Conservation (phyloP, 35 echinoderm and acorn worm genomes). For the Ophiothrix spiculata region DNA sequence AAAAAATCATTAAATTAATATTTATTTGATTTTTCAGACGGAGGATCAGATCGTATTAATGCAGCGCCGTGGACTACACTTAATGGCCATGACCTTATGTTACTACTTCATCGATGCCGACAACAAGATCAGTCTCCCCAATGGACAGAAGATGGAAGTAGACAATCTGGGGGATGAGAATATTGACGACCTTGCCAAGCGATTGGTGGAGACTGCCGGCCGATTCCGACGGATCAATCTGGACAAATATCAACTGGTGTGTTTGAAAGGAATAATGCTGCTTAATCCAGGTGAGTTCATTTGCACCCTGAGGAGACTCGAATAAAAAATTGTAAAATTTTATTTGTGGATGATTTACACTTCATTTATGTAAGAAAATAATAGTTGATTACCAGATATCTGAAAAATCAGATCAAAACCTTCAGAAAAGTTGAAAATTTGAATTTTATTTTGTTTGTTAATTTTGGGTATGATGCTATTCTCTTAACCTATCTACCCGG, state of each 20-base stretch:
- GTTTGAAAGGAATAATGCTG: conserved; percentile 50
- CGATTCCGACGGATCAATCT: conserved; percentile 21
- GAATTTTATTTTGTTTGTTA: too few relatives aligned
- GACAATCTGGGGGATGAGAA: background rate
- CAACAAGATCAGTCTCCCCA: conserved; percentile 15
- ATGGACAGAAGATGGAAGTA: conserved; percentile 16
- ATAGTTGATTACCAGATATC: too few relatives aligned
- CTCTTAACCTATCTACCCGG: too few relatives aligned
- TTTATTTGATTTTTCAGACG: conserved; percentile 10
- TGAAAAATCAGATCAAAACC: too few relatives aligned
- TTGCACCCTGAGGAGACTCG: too few relatives aligned
- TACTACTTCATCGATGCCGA: conserved; percentile 35
- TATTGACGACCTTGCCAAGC: background rate
- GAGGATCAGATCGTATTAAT: conserved; percentile 34
- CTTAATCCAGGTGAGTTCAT: conserved; percentile 66
- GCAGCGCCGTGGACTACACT: conserved; percentile 13
- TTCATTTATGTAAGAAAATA: too few relatives aligned
- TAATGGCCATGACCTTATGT: conserved; percentile 18
- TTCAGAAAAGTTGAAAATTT: too few relatives aligned
- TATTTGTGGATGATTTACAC: too few relatives aligned
- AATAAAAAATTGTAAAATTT: too few relatives aligned
- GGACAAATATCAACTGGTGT: conserved; percentile 28
- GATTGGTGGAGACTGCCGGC: conserved; percentile 26
- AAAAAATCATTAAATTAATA: too few relatives aligned
- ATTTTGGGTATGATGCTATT: too few relatives aligned